Base-by-base conservation (phyloP, 2,113 vertebrate genomes). In the Gadus chalcogrammus region DNA sequence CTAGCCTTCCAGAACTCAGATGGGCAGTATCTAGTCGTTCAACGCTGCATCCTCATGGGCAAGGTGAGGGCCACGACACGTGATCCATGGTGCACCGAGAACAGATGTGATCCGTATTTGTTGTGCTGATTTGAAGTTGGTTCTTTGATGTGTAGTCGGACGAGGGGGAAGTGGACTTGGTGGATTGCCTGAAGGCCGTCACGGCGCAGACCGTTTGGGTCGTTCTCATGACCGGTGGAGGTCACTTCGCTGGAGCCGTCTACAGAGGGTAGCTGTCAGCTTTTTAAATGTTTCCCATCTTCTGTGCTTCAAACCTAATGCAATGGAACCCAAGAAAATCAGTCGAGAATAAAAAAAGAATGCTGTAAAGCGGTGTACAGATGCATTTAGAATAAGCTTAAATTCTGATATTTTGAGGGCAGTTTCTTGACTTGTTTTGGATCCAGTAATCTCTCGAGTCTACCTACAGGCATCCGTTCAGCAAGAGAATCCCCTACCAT, bases 211-310 rank as follows among this genome's bases (percentile, higher is more conserved):
- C 88, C 5, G 68, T 84, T 64, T 97, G 93, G 87, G 92, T 97
- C 65, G 89, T 98, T 73, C 91, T 99, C 68, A 96, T 99, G 96
- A 94, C 96, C 18, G 95, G 97, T 0, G 95, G 97, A 0, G 97
- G 97, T 6, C 97, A 99, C 84, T 99, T 99, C 56, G 97, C 96
- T 56, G 97, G 95, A 76, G 95, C 94, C 0, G 86, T 99, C 35
- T 99, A 95, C 84, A 90, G 79, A 71, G 96, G 96, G 97, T 97
- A 73, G 92, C 92, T 88, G 2, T 8, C n/a, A 35, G 9, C 59
- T 59, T 28, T 74, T 58, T 9, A 31, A 61, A 20, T 53, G 17
- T 11, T 35, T 35, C 31, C 4, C 4, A 35, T 35, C 31, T 35
- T 35, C 4, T 1, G 31, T 35, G 31, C 31, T 35, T 35, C 31